These are phyloP conservation scores for Hemicrepidius hirtus DNA, from an alignment of 2,888 invertebrate genomes.

Conservation along the genomic window DNA sequence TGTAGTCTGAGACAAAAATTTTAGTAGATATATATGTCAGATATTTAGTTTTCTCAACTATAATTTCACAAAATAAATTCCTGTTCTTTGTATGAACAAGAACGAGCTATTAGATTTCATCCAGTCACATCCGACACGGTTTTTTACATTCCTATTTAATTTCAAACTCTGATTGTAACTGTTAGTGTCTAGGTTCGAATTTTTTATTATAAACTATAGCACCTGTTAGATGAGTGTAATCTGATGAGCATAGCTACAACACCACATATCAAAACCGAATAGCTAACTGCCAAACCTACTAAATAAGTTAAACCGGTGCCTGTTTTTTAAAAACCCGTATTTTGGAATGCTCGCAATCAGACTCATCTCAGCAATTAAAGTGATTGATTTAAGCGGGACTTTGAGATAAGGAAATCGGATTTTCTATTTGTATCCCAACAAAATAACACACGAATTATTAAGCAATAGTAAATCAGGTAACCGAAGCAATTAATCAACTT, in stretches of 20 bases:
- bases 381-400: constrained; percentile 36
- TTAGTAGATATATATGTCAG: constrained; percentile 2
- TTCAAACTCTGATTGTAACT: constrained; percentile 16
- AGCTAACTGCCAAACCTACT: not conserved
- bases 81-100: constrained; percentile 1
- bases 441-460: constrained; percentile 37
- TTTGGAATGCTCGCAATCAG: constrained; percentile 38
- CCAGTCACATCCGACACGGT: constrained; percentile 11
- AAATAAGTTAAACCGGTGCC: not conserved
- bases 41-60: not conserved
- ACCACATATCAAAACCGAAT: not conserved
- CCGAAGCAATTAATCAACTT: constrained; percentile 45
- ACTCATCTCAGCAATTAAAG: constrained; percentile 36
- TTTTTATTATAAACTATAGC: constrained; percentile 16
- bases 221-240: constrained; percentile 21
- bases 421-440: constrained; percentile 35
- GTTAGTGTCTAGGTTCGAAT: constrained; percentile 7
- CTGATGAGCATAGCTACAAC: constrained; percentile 15
- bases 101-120: constrained; percentile 15
- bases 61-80: constrained; percentile 13
- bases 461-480: constrained; percentile 45
- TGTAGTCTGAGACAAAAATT: not conserved
- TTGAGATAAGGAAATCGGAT: constrained; percentile 35
- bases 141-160: constrained; percentile 20
- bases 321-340: constrained; percentile 31